Percentiles rank a stretch among this genome's conserved stretches.
Conservation (phyloP, 2,888 invertebrate genomes). For the Thymelicus lineola region DNA sequence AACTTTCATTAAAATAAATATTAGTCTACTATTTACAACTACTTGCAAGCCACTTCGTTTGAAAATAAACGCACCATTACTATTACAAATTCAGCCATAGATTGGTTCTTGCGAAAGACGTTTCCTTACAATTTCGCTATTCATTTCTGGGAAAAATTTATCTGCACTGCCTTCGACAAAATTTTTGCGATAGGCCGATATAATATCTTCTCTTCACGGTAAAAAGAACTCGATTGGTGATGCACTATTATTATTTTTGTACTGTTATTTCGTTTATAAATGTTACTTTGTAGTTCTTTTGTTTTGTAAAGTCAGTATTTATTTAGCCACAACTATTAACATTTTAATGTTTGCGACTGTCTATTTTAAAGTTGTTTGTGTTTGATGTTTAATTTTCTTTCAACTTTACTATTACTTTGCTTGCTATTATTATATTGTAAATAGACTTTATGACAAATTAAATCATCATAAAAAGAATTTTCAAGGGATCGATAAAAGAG, state of each 20-base stretch:
- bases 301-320: no score
- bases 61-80: slow-evolving; percentile 33
- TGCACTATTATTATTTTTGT: slow-evolving; percentile 20
- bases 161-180: slow-evolving; percentile 40
- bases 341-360: no score
- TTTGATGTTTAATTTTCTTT: no score
- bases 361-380: no score
- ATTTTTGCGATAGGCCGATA: slow-evolving; percentile 38
- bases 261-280: slow-evolving; percentile 18
- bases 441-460: no score
- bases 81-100: slow-evolving; percentile 34
- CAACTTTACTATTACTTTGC: no score
- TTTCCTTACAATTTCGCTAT: slow-evolving; percentile 34
- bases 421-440: no score
- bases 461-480: no score
- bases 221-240: slow-evolving; percentile 21
- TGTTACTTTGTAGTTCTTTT: background rate
- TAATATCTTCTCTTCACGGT: slow-evolving; percentile 37
- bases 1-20: background rate
- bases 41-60: background rate
- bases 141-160: slow-evolving; percentile 37
- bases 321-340: no score
- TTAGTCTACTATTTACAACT: background rate
- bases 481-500: no score
- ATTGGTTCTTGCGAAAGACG: slow-evolving; percentile 35